Percentiles rank a stretch among this genome's conserved stretches.
Evolutionary conservation across 2,797 vertebrate genomes (phyloP).

Genomic region (Taeniopygia guttata): DNA sequence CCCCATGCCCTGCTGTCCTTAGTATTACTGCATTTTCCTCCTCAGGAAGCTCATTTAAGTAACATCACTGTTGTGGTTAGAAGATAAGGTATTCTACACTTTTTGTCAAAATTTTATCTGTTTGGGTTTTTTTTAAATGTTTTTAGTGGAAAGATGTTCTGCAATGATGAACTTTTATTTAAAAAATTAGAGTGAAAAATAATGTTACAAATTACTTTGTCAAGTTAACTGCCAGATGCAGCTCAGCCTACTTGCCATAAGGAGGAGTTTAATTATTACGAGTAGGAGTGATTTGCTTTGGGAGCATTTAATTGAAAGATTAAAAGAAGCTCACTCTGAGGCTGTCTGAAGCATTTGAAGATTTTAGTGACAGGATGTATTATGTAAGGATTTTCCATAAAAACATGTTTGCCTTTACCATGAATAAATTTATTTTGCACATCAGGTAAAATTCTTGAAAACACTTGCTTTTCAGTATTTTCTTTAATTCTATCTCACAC

Average conservation of each 20-base stretch:
- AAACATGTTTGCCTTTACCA: not conserved
- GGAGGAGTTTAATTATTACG: slow-evolving; percentile 64
- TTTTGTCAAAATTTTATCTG: not conserved
- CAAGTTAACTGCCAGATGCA: slow-evolving; percentile 42
- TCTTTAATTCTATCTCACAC: not conserved
- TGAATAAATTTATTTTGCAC: not conserved
- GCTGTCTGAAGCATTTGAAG: slow-evolving; percentile 8
- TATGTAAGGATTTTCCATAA: slow-evolving; percentile 28
- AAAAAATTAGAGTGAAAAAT: not conserved
- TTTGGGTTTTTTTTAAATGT: not conserved
- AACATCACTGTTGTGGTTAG: not conserved
- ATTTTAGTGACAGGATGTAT: not conserved
- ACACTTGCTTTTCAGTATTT: not conserved
- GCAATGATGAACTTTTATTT: not conserved
- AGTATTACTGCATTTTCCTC: not conserved
- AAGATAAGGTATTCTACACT: not conserved
- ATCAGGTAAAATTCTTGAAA: not conserved
- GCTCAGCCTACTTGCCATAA: slow-evolving; percentile 58
- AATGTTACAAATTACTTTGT: slow-evolving; percentile 42
- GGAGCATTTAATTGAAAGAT: slow-evolving; percentile 58
- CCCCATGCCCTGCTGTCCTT: not conserved
- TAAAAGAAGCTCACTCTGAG: slow-evolving; percentile 1
- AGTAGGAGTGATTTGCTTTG: slow-evolving; percentile 56
- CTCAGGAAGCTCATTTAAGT: not conserved
- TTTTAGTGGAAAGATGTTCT: slow-evolving; percentile 1